Evolutionary conservation across 2,113 vertebrate species (phyloP).

Genomic region (Apus apus): DNA sequence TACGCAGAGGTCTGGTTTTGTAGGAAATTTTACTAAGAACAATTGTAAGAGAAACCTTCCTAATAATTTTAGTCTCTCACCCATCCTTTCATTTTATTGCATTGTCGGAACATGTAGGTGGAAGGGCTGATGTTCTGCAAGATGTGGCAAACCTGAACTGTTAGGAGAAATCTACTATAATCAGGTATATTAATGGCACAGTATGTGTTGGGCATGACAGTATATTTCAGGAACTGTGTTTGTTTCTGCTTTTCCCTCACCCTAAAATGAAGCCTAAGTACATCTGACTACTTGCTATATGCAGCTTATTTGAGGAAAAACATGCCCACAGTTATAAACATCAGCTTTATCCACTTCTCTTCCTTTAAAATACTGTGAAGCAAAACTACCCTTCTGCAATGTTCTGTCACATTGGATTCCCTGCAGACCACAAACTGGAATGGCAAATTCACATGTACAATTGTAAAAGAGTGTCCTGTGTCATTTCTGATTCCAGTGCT

Average conservation of each 20-base stretch:
- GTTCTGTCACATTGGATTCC: not conserved
- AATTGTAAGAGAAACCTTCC: not conserved
- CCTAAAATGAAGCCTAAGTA: not conserved
- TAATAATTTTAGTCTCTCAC: not conserved
- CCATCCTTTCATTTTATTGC: not conserved
- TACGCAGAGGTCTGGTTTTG: not conserved
- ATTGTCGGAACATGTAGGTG: not conserved
- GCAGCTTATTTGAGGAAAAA: not conserved
- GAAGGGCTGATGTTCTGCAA: not conserved
- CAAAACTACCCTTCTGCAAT: not conserved
- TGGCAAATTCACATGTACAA: not conserved
- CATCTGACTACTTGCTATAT: not conserved
- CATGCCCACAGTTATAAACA: not conserved
- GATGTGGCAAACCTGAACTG: not conserved
- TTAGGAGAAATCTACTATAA: not conserved
- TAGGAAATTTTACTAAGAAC: not conserved
- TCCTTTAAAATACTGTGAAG: not conserved
- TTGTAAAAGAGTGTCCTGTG: not conserved
- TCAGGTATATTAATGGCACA: not conserved
- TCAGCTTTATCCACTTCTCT: not conserved
- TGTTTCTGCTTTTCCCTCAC: not conserved
- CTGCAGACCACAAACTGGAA: not conserved
- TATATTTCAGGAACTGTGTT: not conserved
- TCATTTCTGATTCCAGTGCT: not conserved
- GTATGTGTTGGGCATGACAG: not conserved